Evolutionary conservation across 2,113 vertebrate genomes (phyloP), one percentile per base, ranked within the genome.

Genomic region (Rhea pennata): DNA sequence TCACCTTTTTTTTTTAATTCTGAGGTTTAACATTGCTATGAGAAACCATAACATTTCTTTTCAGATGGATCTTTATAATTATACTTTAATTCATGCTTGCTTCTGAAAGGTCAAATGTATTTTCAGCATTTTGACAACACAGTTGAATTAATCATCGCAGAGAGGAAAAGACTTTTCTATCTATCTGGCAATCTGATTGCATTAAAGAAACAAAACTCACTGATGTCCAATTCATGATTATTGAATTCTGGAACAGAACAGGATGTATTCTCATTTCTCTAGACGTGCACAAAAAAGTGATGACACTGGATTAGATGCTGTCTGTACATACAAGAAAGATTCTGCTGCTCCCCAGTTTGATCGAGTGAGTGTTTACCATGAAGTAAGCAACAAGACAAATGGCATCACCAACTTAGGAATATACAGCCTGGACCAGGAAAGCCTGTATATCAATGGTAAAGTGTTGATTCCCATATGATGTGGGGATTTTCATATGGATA

Each of bases 391-490:
- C 65, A 42, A 64, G 46, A 95, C 96, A 42, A 90, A 72, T 8
- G 69, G 80, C n/a, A 65, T 95, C 88, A 95, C 61, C 40, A 72
- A 12, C 3, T 65, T 97, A 21, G 79, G 64, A 9, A 75, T 82
- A 40, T 97, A 96, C 62, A 53, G 8, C 10, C 36, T 97, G 20
- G 82, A 96, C 42, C 54, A 51, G 33, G 54, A 83, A 56, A 96
- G 94, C 65, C 70, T 97, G 22, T 96, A 92, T 50, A 92, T 96
- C 33, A 91, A 91, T 70, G 95, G 96, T 96, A 93, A 61, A 39
- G 33, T 12, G 24, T 39, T 46, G 27, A 29, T 46, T 73, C 59
- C 31, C 31, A 4, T 15, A 16, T 59, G 21, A 54, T 29, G 33
- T 27, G 39, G 51, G 36, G 16, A 51, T 73, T 15, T 66, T 44